Base-by-base conservation (phyloP, 1,140 invertebrate species). In the Acromyrmex heyeri region DNA sequence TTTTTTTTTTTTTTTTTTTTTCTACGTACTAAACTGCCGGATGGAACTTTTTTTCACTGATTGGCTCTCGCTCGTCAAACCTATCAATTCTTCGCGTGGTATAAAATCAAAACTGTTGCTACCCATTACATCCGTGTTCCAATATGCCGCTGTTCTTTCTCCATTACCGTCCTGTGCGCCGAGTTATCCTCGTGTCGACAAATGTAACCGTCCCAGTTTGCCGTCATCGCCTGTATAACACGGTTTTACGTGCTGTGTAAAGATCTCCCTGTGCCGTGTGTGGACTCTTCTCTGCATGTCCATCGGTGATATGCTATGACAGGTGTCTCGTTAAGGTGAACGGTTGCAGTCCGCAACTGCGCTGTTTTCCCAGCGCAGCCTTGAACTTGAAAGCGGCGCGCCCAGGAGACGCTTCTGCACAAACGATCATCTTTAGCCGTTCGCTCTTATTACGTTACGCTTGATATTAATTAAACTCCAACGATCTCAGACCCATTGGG, bases 391-490 rank as follows among this genome's bases (percentile, higher is more conserved):
- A 44, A 67, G 14, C 18, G 59, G 18, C 18, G 59, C 64, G 53
- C 57, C 24, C 57, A 18, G 44, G 24, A 57, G 65, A 72, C 6
- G 27, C 21, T 55, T 3, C 27, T 65, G 8, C 5, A 14, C 21
- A 38, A 48, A 24, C 10, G 14, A 14, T 24, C 30, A 18, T 48
- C 62, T 69, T 34, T 38, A 21, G 38, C n/a, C 14, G n/a, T 18
- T 61, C 2, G 70, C 87, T 89, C 50, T 89, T 82, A 82, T 81
- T 78, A 57, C 70, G 38, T 69, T 67, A 57, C 67, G 67, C 85
- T 89, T 86, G 59, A 53, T 70, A 81, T 89, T 89, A 89, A 89
- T 89, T 89, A 81, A 86, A 89, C 73, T 50, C 12, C 14, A 30
- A 38, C 53, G n/a, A 65, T 50, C 67, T 67, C 14, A 5, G 44